Evolutionary conservation across 92 coral and sea anemone genomes (phyloP).

Genomic region (Muricea muricata): DNA sequence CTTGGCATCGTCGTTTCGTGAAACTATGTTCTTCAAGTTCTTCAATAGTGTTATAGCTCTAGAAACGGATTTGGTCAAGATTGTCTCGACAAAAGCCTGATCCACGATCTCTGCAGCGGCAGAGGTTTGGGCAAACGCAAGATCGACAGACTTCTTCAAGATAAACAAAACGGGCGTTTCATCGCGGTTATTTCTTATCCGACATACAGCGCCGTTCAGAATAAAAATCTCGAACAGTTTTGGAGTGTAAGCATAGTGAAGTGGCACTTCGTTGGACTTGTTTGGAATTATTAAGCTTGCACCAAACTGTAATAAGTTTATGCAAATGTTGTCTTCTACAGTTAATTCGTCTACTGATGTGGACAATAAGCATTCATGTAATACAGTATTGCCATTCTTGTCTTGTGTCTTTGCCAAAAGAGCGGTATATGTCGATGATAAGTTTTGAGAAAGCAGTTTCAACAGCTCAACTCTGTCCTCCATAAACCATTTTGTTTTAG

Average conservation of each 20-base stretch:
- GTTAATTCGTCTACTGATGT: constrained; percentile 2
- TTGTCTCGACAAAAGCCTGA: neutral
- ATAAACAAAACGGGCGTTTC: constrained; percentile 54
- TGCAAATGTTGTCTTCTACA: neutral
- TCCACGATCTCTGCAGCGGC: neutral
- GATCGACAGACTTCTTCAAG: neutral
- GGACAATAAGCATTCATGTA: constrained; percentile 62
- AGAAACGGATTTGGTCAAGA: too few species aligned
- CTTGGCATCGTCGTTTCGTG: neutral
- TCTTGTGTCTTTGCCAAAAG: constrained; percentile 19
- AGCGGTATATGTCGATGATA: neutral
- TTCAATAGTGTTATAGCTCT: neutral
- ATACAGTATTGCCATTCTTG: constrained; percentile 48
- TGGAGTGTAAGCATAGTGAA: constrained; percentile 53
- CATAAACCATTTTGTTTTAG: neutral
- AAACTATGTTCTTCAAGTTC: neutral
- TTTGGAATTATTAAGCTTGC: constrained; percentile 21
- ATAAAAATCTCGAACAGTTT: constrained; percentile 15
- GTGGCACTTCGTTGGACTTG: constrained; percentile 49
- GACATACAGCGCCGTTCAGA: constrained; percentile 24
- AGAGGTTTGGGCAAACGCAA: neutral
- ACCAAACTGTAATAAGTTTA: constrained; percentile 21
- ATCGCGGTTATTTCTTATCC: constrained; percentile 28
- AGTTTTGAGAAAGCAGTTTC: neutral
- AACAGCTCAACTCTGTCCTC: neutral